These are phyloP conservation scores for Chamaetylas fuelleborni DNA, from an alignment of 2,113 vertebrate species.

Conservation along the genomic window DNA sequence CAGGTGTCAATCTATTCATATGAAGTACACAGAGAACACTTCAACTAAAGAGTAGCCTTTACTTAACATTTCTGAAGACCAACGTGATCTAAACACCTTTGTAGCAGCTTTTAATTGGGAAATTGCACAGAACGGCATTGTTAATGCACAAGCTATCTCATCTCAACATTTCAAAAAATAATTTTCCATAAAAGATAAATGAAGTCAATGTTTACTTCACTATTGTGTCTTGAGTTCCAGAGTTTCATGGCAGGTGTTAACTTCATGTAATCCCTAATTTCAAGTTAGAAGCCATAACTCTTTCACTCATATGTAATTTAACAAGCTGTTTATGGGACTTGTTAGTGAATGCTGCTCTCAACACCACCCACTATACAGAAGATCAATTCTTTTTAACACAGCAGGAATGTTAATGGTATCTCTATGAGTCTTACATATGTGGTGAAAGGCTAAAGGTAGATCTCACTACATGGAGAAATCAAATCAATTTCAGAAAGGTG, in stretches of 20 bases:
- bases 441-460: conserved; percentile 2
- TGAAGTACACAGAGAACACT: background rate
- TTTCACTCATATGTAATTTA: background rate
- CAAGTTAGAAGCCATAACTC: background rate
- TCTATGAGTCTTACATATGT: background rate
- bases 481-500: background rate
- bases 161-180: background rate
- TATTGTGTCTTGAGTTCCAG: background rate
- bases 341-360: background rate
- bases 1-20: background rate
- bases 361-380: background rate
- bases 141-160: background rate
- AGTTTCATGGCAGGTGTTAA: background rate
- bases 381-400: conserved; percentile 46
- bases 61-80: background rate
- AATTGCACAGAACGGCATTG: background rate
- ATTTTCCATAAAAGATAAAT: background rate
- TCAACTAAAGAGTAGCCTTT: background rate
- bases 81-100: background rate
- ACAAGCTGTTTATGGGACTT: background rate
- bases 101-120: background rate
- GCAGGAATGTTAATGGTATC: conserved; percentile 12
- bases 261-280: background rate
- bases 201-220: background rate
- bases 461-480: background rate